Percentiles rank a stretch among this genome's conserved stretches.
Evolutionary conservation across 1,140 invertebrate genomes (phyloP).

Genomic region (Orchesella cincta): DNA sequence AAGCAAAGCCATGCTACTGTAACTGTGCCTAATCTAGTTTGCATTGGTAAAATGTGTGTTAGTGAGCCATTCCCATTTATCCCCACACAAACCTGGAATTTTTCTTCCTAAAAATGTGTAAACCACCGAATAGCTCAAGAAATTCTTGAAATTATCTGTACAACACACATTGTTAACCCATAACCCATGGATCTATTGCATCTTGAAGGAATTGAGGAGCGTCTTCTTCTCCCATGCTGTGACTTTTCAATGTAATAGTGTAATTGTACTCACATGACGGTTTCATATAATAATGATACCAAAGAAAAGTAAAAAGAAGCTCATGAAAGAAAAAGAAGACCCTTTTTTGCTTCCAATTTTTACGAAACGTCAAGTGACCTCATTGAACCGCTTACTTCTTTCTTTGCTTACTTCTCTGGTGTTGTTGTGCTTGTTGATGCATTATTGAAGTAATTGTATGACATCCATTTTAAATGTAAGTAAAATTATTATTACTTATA

Average conservation of each 20-base stretch:
- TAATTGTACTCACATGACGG: background rate
- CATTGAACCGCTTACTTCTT: background rate
- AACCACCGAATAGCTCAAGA: background rate
- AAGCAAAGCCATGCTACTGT: too few relatives aligned
- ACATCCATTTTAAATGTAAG: too few relatives aligned
- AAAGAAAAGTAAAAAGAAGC: background rate
- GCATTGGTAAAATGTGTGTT: too few relatives aligned
- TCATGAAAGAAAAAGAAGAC: too few relatives aligned
- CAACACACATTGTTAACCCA: conserved; percentile 5
- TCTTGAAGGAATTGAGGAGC: background rate
- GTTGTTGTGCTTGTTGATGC: too few relatives aligned
- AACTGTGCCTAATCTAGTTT: too few relatives aligned
- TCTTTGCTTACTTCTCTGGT: too few relatives aligned
- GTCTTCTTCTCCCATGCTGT: conserved; percentile 16
- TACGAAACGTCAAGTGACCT: background rate
- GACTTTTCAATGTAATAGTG: background rate
- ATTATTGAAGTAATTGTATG: too few relatives aligned
- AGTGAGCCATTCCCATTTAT: too few relatives aligned
- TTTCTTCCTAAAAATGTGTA: background rate
- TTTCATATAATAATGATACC: background rate
- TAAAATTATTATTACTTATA: too few relatives aligned
- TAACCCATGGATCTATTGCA: background rate
- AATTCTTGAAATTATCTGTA: conserved; percentile 14
- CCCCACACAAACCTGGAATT: too few relatives aligned
- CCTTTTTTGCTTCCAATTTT: background rate